These are phyloP conservation scores for Hydractinia symbiolongicarpus DNA, from an alignment of 30 jellyfish, hydroid and myxozoan genomes.

Conservation along the genomic window DNA sequence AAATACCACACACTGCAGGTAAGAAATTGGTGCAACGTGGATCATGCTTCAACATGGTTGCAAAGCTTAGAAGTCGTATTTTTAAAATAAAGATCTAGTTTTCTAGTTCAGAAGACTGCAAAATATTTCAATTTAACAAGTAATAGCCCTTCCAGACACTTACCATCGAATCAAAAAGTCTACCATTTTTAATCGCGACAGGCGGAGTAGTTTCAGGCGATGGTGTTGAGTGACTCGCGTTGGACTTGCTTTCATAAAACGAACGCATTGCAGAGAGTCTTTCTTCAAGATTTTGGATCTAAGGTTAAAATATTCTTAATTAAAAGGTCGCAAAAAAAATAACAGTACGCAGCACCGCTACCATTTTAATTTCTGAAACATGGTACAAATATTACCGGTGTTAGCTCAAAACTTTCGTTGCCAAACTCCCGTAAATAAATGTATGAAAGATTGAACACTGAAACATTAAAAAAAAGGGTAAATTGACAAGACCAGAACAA, in stretches of 20 bases:
- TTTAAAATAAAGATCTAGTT: too few species aligned
- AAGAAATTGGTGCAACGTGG: too few species aligned
- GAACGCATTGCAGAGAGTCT: constrained; percentile 1
- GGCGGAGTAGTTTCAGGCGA: constrained; percentile 49
- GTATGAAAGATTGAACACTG: neutral
- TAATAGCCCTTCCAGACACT: neutral
- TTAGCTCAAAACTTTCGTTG: neutral
- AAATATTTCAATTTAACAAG: too few species aligned
- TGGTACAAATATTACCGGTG: too few species aligned
- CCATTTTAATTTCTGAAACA: too few species aligned
- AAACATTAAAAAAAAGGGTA: neutral
- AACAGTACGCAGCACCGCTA: too few species aligned
- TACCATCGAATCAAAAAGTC: constrained; percentile 26
- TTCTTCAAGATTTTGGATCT: constrained; percentile 14
- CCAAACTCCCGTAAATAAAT: neutral
- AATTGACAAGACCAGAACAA: too few species aligned
- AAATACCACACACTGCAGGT: too few species aligned
- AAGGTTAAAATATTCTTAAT: neutral
- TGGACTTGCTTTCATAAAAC: constrained; percentile 12
- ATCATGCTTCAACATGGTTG: too few species aligned
- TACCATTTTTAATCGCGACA: constrained; percentile 31
- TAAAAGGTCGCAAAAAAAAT: neutral
- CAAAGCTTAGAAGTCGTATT: too few species aligned
- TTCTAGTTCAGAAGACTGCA: too few species aligned
- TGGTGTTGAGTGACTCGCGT: constrained; percentile 20